Base-by-base conservation (phyloP, 2,113 vertebrate genomes). In the Cephalopterus ornatus region DNA sequence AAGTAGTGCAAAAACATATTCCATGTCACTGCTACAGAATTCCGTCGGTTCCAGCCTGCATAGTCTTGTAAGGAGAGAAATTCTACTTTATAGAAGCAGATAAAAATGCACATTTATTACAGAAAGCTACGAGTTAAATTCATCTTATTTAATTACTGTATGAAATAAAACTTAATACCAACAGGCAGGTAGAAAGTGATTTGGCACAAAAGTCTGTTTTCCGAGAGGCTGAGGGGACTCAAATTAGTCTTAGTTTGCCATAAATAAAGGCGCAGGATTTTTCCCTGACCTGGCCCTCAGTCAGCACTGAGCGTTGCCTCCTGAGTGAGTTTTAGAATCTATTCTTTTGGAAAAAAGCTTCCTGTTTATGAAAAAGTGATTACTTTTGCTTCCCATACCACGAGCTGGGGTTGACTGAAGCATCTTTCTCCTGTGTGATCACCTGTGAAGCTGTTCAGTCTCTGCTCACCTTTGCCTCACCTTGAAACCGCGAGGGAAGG, bases 401-500 rank as follows among this genome's bases (percentile, higher is more conserved):
- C 35, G 53, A 37, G 26, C 39, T 35, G 28, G 30, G 27, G 14
- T 52, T 74, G 55, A 82, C 47, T 70, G 61, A 82, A 81, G 33
- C 1, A 0, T 71, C 15, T 68, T 56, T 88, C 7, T 74, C 12
- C 42, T 73, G 5, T 83, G 58, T 44, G 41, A 46, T 80, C 66
- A 28, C 56, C 12, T 44, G 4, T 11, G 62, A 74, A 85, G 56
- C 61, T 86, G 17, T 75, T 93, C 33, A 18, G 53, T 14, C 28
- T 73, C 62, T 65, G 67, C 44, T 53, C 8, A 11, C 5, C 1
- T 85, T 71, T 89, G 50, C 85, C 78, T 61, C 70, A 35, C 28
- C 14, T 44, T 67, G 62, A 37, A 35, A 74, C 4, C 2, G 2
- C 0, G 1, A 8, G 30, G 30, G 2, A 10, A 20, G 1, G 47